A percentile compares a stretch with the other conserved stretches of the same genome.
These are phyloP conservation scores for Mugil cephalus DNA, from an alignment of 2,113 vertebrate species.

Conservation along the genomic window DNA sequence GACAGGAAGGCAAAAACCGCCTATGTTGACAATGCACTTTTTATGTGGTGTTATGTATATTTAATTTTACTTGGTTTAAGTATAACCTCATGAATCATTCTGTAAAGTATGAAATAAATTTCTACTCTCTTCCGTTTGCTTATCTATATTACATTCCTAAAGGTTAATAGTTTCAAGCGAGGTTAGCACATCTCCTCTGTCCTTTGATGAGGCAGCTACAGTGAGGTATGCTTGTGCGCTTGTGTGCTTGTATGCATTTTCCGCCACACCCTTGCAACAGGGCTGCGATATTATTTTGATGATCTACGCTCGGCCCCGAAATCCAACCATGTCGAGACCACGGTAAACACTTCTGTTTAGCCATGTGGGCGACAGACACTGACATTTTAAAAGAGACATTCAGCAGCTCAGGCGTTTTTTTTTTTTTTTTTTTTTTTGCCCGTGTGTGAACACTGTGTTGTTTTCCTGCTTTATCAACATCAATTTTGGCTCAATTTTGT, in stretches of 20 bases:
- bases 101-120: too few relatives aligned
- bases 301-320: slow-evolving; percentile 17
- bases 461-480: background rate
- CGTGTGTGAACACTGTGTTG: background rate
- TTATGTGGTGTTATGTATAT: too few relatives aligned
- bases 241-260: slow-evolving; percentile 19
- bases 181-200: slow-evolving; percentile 29
- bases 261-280: background rate
- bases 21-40: too few relatives aligned
- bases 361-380: background rate
- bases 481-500: background rate
- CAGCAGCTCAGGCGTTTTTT: background rate
- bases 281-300: slow-evolving; percentile 2
- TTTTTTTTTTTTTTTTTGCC: slow-evolving; percentile 6
- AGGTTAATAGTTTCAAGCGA: slow-evolving; percentile 34
- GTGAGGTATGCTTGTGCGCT: background rate
- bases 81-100: too few relatives aligned
- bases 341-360: background rate
- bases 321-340: slow-evolving; percentile 4
- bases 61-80: too few relatives aligned
- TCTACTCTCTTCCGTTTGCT: too few relatives aligned
- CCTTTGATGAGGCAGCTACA: background rate
- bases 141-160: too few relatives aligned
- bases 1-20: background rate
- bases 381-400: slow-evolving; percentile 19